phyloP scores from a whole-genome alignment of 92 coral and sea anemone genomes.

The Chrysogorgia sp. region DNA sequence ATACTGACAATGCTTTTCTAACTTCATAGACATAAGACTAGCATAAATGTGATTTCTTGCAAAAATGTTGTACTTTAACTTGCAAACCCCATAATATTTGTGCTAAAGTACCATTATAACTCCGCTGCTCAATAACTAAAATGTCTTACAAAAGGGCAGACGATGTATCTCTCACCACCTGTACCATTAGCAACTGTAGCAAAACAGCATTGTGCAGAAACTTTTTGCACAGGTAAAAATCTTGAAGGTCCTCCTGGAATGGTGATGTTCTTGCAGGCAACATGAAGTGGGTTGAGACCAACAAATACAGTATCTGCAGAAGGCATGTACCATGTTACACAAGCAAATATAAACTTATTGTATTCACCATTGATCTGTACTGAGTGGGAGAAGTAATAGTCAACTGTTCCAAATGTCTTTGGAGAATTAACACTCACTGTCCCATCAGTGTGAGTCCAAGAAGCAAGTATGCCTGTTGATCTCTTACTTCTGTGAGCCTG shows the following conservation, averaged over 20 bases:
- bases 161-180: not conserved
- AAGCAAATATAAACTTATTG: too few relatives aligned
- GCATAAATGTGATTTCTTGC: too few relatives aligned
- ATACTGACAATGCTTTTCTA: too few relatives aligned
- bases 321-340: conserved; percentile 1
- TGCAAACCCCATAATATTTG: too few relatives aligned
- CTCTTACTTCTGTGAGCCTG: not conserved
- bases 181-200: not conserved
- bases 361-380: not conserved
- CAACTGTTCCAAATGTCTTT: not conserved
- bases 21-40: too few relatives aligned
- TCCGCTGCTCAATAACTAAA: not conserved
- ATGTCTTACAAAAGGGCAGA: not conserved
- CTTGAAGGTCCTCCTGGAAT: not conserved
- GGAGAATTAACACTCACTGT: not conserved
- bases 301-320: not conserved
- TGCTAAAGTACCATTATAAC: too few relatives aligned
- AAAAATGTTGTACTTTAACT: too few relatives aligned
- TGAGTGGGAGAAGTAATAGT: not conserved
- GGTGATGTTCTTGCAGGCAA: not conserved
- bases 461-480: not conserved
- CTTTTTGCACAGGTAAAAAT: not conserved
- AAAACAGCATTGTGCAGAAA: not conserved
- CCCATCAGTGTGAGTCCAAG: not conserved
- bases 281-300: not conserved